phyloP scores from a whole-genome alignment of 2,113 vertebrate genomes.

The Alaudala cheleensis region DNA sequence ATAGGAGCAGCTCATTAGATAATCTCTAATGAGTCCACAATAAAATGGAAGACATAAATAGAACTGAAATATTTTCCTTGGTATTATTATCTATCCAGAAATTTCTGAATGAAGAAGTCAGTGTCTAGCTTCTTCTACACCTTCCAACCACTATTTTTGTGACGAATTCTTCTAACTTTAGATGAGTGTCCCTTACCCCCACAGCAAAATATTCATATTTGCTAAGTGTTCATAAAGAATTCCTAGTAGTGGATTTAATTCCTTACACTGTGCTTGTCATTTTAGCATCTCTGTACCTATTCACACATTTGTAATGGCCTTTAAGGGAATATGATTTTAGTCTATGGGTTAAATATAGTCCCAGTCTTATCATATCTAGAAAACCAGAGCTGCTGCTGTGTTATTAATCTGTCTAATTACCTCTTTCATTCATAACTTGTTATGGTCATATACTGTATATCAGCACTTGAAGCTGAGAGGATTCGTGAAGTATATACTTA shows the following conservation, averaged over 20 bases:
- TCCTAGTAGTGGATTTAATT: neutral
- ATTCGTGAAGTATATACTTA: neutral
- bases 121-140: neutral
- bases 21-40: slow-evolving; percentile 40
- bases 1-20: slow-evolving; percentile 36
- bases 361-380: neutral
- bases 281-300: slow-evolving; percentile 3
- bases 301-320: neutral
- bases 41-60: neutral
- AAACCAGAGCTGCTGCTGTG: neutral
- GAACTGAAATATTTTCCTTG: neutral
- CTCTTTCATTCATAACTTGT: neutral
- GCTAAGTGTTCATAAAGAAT: slow-evolving; percentile 2
- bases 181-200: neutral
- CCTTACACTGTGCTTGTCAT: neutral
- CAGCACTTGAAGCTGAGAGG: neutral
- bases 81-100: neutral
- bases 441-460: neutral
- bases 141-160: neutral
- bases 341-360: slow-evolving; percentile 2
- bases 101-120: slow-evolving; percentile 36
- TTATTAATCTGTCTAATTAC: slow-evolving; percentile 33
- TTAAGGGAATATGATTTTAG: neutral
- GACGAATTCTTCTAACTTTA: neutral
- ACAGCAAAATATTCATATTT: neutral